Conservation (phyloP, 2,888 invertebrate genomes). For the Torymus texanus region DNA sequence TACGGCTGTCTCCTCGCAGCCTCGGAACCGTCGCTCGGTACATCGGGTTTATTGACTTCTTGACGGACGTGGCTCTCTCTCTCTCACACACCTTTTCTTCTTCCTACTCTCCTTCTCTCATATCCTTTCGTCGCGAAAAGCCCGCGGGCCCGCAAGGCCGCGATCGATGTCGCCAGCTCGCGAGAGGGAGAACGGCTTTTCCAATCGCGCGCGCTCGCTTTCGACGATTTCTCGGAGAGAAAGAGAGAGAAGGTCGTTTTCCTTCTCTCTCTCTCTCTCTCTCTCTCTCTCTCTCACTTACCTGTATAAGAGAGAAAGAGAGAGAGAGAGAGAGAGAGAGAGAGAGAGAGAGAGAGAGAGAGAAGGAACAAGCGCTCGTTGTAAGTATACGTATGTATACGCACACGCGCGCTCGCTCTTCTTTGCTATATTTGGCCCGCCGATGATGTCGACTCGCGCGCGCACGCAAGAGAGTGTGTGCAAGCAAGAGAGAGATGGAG, state of each 20-base stretch:
- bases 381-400: neutral
- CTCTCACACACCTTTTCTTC: neutral
- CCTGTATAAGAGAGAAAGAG: slow-evolving; percentile 1
- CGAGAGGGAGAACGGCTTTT: slow-evolving; percentile 15
- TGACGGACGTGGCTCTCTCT: slow-evolving; percentile 28
- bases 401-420: slow-evolving; percentile 2
- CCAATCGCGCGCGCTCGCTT: slow-evolving; percentile 38
- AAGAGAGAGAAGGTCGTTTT: too few relatives aligned
- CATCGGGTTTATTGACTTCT: slow-evolving; percentile 46
- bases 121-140: too few relatives aligned
- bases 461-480: neutral
- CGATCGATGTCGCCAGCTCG: neutral
- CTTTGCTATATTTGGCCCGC: slow-evolving; percentile 55
- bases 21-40: neutral
- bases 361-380: neutral
- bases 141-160: neutral
- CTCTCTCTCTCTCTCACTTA: too few relatives aligned
- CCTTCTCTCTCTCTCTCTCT: neutral
- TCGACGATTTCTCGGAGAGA: neutral
- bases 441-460: slow-evolving; percentile 26
- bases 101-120: too few relatives aligned
- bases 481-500: slow-evolving; percentile 1
- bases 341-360: too few relatives aligned
- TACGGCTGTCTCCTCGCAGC: too few relatives aligned
- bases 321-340: too few relatives aligned